phyloP scores from a whole-genome alignment of 2,797 vertebrate species.

The Platalea minor region DNA sequence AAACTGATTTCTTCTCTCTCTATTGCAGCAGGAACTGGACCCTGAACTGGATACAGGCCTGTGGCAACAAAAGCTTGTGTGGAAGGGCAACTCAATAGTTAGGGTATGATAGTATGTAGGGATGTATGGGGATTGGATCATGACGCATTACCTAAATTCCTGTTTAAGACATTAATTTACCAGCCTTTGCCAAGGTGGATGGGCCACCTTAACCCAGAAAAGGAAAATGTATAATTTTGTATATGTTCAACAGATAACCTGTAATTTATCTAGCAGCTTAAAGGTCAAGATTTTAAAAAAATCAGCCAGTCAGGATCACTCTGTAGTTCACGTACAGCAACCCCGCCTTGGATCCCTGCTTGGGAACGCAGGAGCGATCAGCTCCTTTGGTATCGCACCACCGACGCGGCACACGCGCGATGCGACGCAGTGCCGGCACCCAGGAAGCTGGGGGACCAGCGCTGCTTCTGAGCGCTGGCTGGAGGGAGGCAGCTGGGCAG shows the following conservation, averaged over 20 bases:
- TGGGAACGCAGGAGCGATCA: accelerated
- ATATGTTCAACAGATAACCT: neutral
- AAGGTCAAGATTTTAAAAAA: neutral
- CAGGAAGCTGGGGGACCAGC: neutral
- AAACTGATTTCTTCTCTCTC: too few relatives aligned
- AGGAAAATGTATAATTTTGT: too few relatives aligned
- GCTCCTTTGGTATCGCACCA: accelerated
- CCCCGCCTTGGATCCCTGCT: neutral
- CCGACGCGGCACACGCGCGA: accelerated
- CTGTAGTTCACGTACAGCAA: neutral
- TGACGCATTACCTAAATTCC: too few relatives aligned
- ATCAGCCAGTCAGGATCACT: neutral
- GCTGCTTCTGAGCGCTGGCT: neutral
- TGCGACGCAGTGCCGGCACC: neutral
- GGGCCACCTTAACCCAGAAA: too few relatives aligned
- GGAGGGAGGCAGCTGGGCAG: neutral
- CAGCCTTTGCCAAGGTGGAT: too few relatives aligned
- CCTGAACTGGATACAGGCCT: too few relatives aligned
- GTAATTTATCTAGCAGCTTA: neutral
- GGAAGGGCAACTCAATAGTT: too few relatives aligned
- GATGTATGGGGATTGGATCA: too few relatives aligned
- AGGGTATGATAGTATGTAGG: too few relatives aligned
- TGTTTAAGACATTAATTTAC: too few relatives aligned
- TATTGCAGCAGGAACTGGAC: too few relatives aligned
- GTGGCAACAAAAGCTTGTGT: too few relatives aligned